Percentiles rank a stretch among this genome's conserved stretches.
Evolutionary conservation across 2,113 vertebrate species (phyloP).

Genomic region (Leptocoma aspasia): DNA sequence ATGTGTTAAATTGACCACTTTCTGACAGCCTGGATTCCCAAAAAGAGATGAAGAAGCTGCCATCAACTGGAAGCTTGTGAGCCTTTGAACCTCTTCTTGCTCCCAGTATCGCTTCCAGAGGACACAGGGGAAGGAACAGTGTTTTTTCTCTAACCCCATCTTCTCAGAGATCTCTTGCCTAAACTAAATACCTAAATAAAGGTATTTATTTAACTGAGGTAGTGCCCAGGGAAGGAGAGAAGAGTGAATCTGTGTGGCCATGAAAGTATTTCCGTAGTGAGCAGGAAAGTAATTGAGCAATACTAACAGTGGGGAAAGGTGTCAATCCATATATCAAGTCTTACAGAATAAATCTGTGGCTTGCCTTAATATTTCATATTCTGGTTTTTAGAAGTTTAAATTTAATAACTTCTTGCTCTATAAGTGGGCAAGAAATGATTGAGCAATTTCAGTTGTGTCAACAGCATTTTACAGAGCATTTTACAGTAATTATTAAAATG

Average conservation of each 20-base stretch:
- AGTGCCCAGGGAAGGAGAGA: background rate
- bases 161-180: background rate
- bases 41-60: background rate
- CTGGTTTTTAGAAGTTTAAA: background rate
- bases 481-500: background rate
- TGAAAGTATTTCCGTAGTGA: background rate
- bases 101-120: background rate
- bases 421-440: background rate
- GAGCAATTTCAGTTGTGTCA: background rate
- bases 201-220: too few species aligned
- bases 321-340: background rate
- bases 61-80: background rate
- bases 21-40: background rate
- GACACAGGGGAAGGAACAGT: background rate
- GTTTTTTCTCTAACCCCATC: background rate
- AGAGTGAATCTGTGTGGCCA: background rate
- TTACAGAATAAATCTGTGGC: background rate
- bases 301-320: background rate
- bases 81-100: background rate
- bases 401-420: background rate
- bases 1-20: background rate
- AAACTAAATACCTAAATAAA: too few species aligned
- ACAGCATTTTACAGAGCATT: background rate
- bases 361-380: background rate
- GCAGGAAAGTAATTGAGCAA: background rate